Evolutionary conservation across 1,140 invertebrate genomes (phyloP).

Genomic region (Phymastichus coffea): DNA sequence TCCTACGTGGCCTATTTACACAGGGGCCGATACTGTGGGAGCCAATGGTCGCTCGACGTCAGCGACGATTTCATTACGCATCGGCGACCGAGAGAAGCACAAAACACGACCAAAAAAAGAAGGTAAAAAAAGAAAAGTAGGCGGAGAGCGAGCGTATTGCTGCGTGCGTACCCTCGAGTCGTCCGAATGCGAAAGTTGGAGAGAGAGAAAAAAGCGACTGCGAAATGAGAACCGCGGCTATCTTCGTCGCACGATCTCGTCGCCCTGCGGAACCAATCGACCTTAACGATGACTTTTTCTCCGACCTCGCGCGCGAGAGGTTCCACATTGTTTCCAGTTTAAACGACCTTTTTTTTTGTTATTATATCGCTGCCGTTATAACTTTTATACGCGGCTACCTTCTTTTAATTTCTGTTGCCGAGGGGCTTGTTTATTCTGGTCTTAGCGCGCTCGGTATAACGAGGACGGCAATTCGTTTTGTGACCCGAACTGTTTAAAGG

Average conservation of each 20-base stretch:
- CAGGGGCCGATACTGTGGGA: conserved; percentile 33
- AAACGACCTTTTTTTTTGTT: conserved; percentile 8
- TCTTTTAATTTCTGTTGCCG: conserved; percentile 2
- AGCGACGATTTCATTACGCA: conserved; percentile 43
- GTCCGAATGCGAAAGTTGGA: conserved; percentile 15
- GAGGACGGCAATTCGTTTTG: too few species aligned
- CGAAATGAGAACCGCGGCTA: conserved; percentile 26
- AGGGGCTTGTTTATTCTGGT: not conserved
- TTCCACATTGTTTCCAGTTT: conserved; percentile 35
- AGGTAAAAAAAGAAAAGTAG: conserved; percentile 5
- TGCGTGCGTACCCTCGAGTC: not conserved
- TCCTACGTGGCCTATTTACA: conserved; percentile 51
- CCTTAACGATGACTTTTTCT: conserved; percentile 30
- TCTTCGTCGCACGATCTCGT: conserved; percentile 31
- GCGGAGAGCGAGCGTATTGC: conserved; percentile 1
- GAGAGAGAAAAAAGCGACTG: not conserved
- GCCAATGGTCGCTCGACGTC: conserved; percentile 38
- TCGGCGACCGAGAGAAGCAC: conserved; percentile 20
- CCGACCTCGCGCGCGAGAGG: too few species aligned
- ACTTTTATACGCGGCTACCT: conserved; percentile 9
- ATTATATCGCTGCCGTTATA: conserved; percentile 11
- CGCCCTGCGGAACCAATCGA: conserved; percentile 17
- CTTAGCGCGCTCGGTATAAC: too few species aligned
- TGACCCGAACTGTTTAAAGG: too few species aligned
- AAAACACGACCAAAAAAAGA: conserved; percentile 19